Percentiles rank a stretch among this genome's conserved stretches.
These are phyloP conservation scores for Leptodactylus fallax DNA, from an alignment of 2,797 vertebrate genomes.

Conservation along the genomic window DNA sequence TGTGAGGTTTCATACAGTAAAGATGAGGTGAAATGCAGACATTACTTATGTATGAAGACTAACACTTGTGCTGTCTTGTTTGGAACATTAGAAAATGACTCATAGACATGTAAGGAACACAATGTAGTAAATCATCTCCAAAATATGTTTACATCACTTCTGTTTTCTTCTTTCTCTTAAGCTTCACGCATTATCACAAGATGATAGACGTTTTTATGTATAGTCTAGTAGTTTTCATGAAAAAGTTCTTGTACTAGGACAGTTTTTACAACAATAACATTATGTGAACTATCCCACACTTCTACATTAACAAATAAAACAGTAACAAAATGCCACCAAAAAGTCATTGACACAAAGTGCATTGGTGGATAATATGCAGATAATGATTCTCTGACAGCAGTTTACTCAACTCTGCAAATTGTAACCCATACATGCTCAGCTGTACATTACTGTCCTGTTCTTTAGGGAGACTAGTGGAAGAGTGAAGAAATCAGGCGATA, in stretches of 20 bases:
- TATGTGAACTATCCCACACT: not conserved
- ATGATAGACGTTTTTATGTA: slow-evolving; percentile 7
- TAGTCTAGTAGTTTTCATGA: not conserved
- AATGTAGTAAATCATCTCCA: not conserved
- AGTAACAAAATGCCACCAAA: not conserved
- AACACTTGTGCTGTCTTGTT: slow-evolving; percentile 24
- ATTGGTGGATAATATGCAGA: no score
- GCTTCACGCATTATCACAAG: not conserved
- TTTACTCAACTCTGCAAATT: no score
- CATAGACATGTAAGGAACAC: not conserved
- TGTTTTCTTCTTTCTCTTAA: not conserved
- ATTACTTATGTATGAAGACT: not conserved
- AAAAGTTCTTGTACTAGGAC: not conserved
- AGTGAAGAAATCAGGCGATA: no score
- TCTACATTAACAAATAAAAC: not conserved
- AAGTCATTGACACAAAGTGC: no score
- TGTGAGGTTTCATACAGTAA: not conserved
- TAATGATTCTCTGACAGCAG: no score
- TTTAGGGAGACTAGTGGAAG: no score
- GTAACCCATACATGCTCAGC: no score
- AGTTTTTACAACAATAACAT: not conserved
- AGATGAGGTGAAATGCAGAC: not conserved
- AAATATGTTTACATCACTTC: not conserved
- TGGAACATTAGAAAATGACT: not conserved
- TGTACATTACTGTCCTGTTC: no score